Evolutionary conservation across 2,888 invertebrate species (phyloP), one percentile per base, ranked within the genome.

Genomic region (Acronicta leporina): DNA sequence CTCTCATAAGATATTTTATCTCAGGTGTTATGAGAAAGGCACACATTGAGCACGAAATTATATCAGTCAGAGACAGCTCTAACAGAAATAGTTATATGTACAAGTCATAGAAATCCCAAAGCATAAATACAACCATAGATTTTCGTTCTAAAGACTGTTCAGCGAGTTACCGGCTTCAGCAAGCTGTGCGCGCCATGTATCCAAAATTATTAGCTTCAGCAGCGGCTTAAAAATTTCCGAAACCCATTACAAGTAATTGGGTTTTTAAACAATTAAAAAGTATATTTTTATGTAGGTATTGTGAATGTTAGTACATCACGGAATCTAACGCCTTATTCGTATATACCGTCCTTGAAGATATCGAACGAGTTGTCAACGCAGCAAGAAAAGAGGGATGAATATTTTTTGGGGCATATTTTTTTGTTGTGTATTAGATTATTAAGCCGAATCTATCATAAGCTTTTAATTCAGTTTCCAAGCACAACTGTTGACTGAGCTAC

Each of bases 291-390:
- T n/a, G n/a, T n/a, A n/a, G 2, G n/a, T n/a, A 7, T 71, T 42
- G 63, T 68, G 73, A 73, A 82, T 75, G 72, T 59, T 63, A 52
- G 55, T 63, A 68, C 52, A 59, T 68, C 69, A 78, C 69, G 75
- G 72, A 81, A 63, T 63, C 63, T 65, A 57, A 60, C 71, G 67
- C 74, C 74, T 74, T 57, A 0, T 33, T 4, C 2, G 33, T 33
- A 33, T 1, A 4, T 4, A 33, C 33, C 2, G 33, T 70, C 84
- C 81, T 84, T 81, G 81, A 68, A 69, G 65, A 76, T 82, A 85
- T 86, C 73, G 85, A 85, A 77, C 76, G 68, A 53, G 38, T 73
- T 61, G 54, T 76, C 72, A 75, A 77, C 47, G 47, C n/a, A 63
- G 59, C 54, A 56, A 45, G 65, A 63, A 64, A 61, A 52, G 54